Evolutionary conservation across 2,888 invertebrate species (phyloP).

Genomic region (Synergus gifuensis): DNA sequence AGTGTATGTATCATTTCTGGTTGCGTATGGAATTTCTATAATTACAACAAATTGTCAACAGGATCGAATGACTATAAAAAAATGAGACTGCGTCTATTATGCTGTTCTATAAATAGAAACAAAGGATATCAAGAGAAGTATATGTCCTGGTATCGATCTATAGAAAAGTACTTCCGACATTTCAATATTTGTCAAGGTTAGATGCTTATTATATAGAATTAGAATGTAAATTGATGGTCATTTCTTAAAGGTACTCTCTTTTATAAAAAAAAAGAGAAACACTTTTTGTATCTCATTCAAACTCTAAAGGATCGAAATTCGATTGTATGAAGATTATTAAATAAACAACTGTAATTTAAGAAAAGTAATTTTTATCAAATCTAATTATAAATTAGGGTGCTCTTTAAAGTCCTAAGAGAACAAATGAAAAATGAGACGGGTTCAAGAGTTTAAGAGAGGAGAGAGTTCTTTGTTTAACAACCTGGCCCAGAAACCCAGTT

Average conservation of each 20-base stretch:
- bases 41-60: slow-evolving; percentile 2
- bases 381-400: neutral
- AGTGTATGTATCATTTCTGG: neutral
- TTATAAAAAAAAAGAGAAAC: neutral
- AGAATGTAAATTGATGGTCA: slow-evolving; percentile 8
- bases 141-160: slow-evolving; percentile 9
- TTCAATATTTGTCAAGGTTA: slow-evolving; percentile 37
- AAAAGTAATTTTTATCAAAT: neutral
- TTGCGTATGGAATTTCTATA: neutral
- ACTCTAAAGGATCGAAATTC: neutral
- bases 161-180: slow-evolving; percentile 32
- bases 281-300: neutral
- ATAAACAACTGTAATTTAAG: too few species aligned
- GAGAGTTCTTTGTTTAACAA: slow-evolving; percentile 52
- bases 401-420: neutral
- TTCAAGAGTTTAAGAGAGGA: slow-evolving; percentile 41
- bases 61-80: slow-evolving; percentile 27
- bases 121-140: slow-evolving; percentile 30
- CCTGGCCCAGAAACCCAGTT: slow-evolving; percentile 56
- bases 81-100: slow-evolving; percentile 20
- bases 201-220: slow-evolving; percentile 22
- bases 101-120: slow-evolving; percentile 3
- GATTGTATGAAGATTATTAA: too few species aligned
- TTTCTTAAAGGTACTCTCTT: neutral
- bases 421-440: neutral